phyloP scores from a whole-genome alignment of 2,113 vertebrate species.

The Suricata suricatta region DNA sequence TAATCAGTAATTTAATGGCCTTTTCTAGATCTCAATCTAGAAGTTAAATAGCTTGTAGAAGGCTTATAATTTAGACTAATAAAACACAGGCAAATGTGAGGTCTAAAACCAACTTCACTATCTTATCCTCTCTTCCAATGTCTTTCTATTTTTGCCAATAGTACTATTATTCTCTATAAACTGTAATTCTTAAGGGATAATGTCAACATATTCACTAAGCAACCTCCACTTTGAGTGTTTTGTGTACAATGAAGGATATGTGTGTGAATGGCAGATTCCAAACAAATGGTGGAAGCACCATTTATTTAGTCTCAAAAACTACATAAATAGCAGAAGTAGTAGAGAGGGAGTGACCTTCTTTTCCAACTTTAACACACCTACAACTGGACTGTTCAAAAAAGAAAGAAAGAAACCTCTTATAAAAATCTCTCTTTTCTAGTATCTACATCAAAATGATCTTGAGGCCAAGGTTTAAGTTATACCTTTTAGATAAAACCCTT shows the following conservation, averaged over 20 bases:
- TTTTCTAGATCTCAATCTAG: not conserved
- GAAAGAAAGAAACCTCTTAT: not conserved
- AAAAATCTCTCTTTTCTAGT: not conserved
- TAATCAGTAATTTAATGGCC: not conserved
- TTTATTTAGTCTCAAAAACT: not conserved
- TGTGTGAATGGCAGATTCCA: conserved; percentile 7
- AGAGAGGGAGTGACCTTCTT: not conserved
- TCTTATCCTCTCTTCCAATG: not conserved
- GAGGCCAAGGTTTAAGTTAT: not conserved
- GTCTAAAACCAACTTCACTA: conserved; percentile 38
- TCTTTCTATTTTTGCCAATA: not conserved
- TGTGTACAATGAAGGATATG: not conserved
- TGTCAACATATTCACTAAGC: conserved; percentile 34
- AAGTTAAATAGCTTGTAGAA: conserved; percentile 1
- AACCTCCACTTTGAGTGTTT: not conserved
- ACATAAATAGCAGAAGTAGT: not conserved
- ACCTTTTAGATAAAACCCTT: not conserved
- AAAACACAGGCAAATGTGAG: not conserved
- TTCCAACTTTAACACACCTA: not conserved
- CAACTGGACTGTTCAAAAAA: not conserved
- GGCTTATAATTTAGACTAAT: not conserved
- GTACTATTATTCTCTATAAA: not conserved
- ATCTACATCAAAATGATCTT: not conserved
- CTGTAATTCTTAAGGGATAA: conserved; percentile 8
- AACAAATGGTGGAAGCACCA: not conserved